A percentile compares a stretch with the other conserved stretches of the same genome.
These are phyloP conservation scores for Selenia dentaria DNA, from an alignment of 2,888 invertebrate genomes.

Conservation along the genomic window DNA sequence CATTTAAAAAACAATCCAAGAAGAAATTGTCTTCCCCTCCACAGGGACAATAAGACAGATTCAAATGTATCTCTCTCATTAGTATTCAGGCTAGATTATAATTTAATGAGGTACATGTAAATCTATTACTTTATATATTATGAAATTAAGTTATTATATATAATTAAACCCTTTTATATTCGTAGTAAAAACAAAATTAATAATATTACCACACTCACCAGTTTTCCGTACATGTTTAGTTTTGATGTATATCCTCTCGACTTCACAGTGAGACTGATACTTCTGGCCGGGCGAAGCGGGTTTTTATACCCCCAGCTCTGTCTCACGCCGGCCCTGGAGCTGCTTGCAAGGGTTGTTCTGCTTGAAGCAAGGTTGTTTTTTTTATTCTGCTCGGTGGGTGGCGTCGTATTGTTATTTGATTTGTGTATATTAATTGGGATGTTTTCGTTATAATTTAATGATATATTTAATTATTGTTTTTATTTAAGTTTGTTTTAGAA, in stretches of 20 bases:
- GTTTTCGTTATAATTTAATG: background rate
- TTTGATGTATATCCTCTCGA: slow-evolving; percentile 71
- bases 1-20: too few species aligned
- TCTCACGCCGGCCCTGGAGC: slow-evolving; percentile 28
- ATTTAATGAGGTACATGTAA: too few species aligned
- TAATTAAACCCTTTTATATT: too few species aligned
- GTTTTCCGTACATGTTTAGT: slow-evolving; percentile 72
- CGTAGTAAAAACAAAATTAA: too few species aligned
- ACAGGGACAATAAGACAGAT: too few species aligned
- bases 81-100: too few species aligned
- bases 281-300: slow-evolving; percentile 10
- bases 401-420: background rate
- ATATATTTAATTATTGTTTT: too few species aligned
- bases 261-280: slow-evolving; percentile 73
- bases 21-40: too few species aligned
- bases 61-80: too few species aligned
- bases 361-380: slow-evolving; percentile 12
- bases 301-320: slow-evolving; percentile 42
- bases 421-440: background rate
- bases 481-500: too few species aligned
- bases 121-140: too few species aligned
- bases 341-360: slow-evolving; percentile 22
- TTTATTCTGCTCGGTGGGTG: background rate
- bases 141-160: too few species aligned
- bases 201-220: slow-evolving; percentile 58